phyloP scores from a whole-genome alignment of 2,888 invertebrate species.

The Escarpia spicata region DNA sequence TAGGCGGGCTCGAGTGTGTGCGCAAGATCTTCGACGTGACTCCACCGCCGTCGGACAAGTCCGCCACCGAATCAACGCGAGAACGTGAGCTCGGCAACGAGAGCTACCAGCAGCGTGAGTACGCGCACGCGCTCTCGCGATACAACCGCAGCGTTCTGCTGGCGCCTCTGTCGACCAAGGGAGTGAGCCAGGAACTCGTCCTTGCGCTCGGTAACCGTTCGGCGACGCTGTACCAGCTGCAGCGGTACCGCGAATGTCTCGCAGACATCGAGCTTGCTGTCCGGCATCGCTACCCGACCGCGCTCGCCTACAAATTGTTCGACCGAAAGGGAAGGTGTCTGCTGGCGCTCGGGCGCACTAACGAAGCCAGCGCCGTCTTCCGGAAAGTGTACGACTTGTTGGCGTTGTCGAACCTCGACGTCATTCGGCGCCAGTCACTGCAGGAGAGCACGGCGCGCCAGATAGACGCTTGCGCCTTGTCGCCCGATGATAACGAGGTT shows the following conservation, averaged over 20 bases:
- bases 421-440: neutral
- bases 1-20: conserved; percentile 42
- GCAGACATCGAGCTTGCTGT: conserved; percentile 55
- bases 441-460: neutral
- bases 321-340: conserved; percentile 75
- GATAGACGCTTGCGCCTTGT: neutral
- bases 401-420: neutral
- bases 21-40: conserved; percentile 47
- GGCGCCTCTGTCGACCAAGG: conserved; percentile 44
- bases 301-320: conserved; percentile 74
- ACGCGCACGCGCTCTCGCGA: conserved; percentile 48
- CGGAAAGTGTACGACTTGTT: neutral
- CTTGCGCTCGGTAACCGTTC: conserved; percentile 55
- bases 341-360: neutral
- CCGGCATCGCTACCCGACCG: conserved; percentile 72
- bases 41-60: conserved; percentile 50
- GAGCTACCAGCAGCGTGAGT: conserved; percentile 52
- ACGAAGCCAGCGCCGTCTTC: neutral
- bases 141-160: conserved; percentile 53
- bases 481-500: conserved; percentile 37
- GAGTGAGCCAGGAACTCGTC: conserved; percentile 28
- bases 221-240: conserved; percentile 53
- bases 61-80: conserved; percentile 51
- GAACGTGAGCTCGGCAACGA: conserved; percentile 61
- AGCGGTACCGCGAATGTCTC: conserved; percentile 52